A percentile compares a stretch with the other conserved stretches of the same genome.
Evolutionary conservation across 1,140 invertebrate species (phyloP).

Genomic region (Drosophila ironensis): DNA sequence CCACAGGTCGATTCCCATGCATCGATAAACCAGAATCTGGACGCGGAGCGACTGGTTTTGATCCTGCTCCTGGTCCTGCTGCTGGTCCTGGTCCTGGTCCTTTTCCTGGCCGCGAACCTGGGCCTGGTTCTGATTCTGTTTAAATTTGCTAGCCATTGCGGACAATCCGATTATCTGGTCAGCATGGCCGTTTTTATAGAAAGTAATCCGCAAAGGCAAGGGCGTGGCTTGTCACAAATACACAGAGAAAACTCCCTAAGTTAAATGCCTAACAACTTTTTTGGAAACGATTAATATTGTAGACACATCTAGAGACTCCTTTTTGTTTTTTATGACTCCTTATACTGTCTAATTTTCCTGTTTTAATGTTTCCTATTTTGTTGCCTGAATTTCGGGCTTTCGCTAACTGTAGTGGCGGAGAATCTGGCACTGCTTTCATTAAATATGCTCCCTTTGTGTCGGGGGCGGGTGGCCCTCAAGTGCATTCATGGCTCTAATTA

Average conservation of each 20-base stretch:
- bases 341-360: no score
- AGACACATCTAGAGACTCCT: no score
- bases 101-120: constrained; percentile 7
- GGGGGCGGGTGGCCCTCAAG: neutral
- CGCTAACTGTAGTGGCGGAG: neutral
- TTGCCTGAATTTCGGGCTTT: no score
- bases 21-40: constrained; percentile 45
- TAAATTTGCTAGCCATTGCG: neutral
- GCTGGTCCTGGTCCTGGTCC: neutral
- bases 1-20: constrained; percentile 58
- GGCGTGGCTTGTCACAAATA: no score
- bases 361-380: neutral
- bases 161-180: no score
- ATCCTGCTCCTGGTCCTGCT: neutral
- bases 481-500: constrained; percentile 45
- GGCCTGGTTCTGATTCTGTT: neutral
- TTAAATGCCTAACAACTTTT: no score
- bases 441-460: constrained; percentile 1
- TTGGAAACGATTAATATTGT: no score
- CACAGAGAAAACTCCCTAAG: no score
- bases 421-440: constrained; percentile 25
- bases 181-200: constrained; percentile 22
- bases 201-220: neutral
- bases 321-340: no score
- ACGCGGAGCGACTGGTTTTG: constrained; percentile 36